A percentile compares a stretch with the other conserved stretches of the same genome.
These are phyloP conservation scores for Rhynchotus rufescens DNA, from an alignment of 2,797 vertebrate species.

Conservation along the genomic window DNA sequence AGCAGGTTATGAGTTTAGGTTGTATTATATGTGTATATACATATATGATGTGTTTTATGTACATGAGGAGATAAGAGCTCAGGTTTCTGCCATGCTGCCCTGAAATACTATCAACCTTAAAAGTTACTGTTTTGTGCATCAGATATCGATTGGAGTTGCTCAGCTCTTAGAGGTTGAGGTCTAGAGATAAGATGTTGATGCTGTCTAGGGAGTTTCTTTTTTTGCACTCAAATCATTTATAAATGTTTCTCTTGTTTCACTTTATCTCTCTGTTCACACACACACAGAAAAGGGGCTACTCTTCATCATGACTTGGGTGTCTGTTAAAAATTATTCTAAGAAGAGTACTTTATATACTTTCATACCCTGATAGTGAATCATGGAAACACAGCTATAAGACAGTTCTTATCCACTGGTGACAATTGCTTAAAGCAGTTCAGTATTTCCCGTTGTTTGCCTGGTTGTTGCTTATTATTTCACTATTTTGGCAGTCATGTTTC, in stretches of 20 bases:
- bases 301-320: neutral
- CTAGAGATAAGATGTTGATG: accelerated
- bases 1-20: neutral
- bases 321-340: neutral
- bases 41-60: neutral
- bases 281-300: neutral
- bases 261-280: neutral
- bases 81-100: neutral
- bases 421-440: neutral
- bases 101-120: neutral
- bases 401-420: neutral
- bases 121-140: neutral
- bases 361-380: neutral
- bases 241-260: neutral
- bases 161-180: neutral
- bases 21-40: neutral
- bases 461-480: neutral
- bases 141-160: neutral
- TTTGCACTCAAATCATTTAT: neutral
- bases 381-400: neutral
- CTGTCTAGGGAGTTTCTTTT: neutral
- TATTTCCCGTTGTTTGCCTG: neutral
- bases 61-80: neutral
- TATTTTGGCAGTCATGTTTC: neutral
- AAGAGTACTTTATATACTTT: neutral